Base-by-base conservation (phyloP, 2,113 vertebrate species). In the Rhombomys opimus region DNA sequence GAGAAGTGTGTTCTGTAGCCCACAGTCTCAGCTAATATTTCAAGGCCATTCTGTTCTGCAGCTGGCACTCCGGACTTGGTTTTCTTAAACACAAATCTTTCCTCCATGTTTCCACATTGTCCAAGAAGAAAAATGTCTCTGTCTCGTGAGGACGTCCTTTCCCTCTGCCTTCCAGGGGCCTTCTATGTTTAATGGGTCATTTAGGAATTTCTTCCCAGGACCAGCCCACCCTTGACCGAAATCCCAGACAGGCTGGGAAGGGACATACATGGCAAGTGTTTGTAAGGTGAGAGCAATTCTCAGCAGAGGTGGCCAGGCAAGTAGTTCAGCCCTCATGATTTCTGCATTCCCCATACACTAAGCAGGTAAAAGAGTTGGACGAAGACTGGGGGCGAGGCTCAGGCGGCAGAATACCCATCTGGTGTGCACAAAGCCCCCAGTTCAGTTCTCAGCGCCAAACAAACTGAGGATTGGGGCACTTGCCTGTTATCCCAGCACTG, bases 31-130 rank as follows among this genome's bases (percentile, higher is more conserved):
- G 41, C 78, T 89, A 57, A 41, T 46, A 46, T 91, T 80, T 89
- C 63, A 89, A 86, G 54, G 8, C 41, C 76, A n/a, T 41, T 87
- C 38, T 67, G 0, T 75, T 86, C 46, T 32, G 80, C 46, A 25
- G 15, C 30, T 30, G n/a, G 27, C 46, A 50, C 38, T 50, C 38
- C 2, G 32, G 35, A 15, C 23, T 80, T 30, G 50, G 6, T n/a
- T 73, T 97, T 93, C 78, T 77, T 91, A 32, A 89, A 20, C 73
- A 75, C 63, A 38, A 52, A 20, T 77, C 7, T 72, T 61, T 87
- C 89, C 38, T 87, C 3, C 75, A 77, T 85, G 84, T 72, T 80
- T 7, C 35, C 22, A 73, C 3, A 27, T 95, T 68, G 52, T 82
- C 14, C 41, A 70, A 4, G 54, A 67, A 41, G 50, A 30, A 32